Percentiles rank a stretch among this genome's conserved stretches.
Conservation (phyloP, 2,797 vertebrate genomes). For the Rhinogobio ventralis region DNA sequence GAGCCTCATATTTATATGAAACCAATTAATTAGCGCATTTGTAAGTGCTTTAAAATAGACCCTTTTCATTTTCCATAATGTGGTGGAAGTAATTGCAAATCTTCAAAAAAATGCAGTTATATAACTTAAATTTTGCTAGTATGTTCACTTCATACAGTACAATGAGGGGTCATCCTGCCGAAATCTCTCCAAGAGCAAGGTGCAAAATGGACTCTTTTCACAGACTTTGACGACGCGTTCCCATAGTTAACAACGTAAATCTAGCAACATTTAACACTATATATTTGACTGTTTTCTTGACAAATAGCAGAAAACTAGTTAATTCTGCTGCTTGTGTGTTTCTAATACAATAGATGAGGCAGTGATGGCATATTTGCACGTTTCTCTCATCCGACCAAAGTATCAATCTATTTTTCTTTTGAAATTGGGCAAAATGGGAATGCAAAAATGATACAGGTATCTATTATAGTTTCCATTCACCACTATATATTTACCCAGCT, state of each 20-base stretch:
- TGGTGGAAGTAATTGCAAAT: neutral
- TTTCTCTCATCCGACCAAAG: no score
- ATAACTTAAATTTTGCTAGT: neutral
- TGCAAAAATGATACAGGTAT: neutral
- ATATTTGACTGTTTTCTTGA: neutral
- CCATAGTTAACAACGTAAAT: neutral
- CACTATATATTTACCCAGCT: neutral
- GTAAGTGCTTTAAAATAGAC: neutral
- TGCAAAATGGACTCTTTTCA: neutral
- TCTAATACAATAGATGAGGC: neutral
- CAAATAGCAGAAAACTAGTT: neutral
- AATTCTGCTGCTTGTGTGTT: neutral
- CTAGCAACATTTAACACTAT: neutral
- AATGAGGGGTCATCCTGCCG: neutral
- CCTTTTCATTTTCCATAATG: neutral
- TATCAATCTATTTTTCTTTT: neutral
- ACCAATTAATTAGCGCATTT: neutral
- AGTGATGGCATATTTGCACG: neutral
- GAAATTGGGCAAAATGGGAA: neutral
- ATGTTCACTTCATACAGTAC: neutral
- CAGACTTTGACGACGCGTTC: neutral
- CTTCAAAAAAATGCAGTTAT: neutral
- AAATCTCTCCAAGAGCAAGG: neutral
- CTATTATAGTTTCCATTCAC: neutral
- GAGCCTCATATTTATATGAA: neutral